Percentiles rank a stretch among this genome's conserved stretches.
phyloP scores from a whole-genome alignment of 2,888 invertebrate genomes.

The Tigriopus californicus region DNA sequence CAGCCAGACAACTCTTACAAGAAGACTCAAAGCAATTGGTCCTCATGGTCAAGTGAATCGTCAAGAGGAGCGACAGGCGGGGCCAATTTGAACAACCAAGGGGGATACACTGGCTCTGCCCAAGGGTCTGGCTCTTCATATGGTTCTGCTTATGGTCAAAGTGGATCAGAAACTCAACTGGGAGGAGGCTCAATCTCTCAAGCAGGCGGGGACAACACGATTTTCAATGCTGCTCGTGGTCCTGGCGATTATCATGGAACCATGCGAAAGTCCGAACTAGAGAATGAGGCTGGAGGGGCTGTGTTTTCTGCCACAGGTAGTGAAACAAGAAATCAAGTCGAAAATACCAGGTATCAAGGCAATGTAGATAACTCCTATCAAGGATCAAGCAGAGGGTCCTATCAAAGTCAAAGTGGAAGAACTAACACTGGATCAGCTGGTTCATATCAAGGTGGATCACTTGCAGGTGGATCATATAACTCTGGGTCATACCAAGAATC shows the following conservation, averaged over 20 bases:
- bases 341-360: slow-evolving; percentile 4
- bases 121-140: neutral
- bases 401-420: too few species aligned
- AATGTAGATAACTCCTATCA: neutral
- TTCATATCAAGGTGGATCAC: neutral
- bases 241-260: slow-evolving; percentile 13
- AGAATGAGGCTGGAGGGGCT: slow-evolving; percentile 10
- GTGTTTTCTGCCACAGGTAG: neutral
- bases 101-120: neutral
- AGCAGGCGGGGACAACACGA: neutral
- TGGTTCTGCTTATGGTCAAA: neutral
- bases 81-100: neutral
- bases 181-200: neutral
- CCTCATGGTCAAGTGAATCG: too few species aligned
- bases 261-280: slow-evolving; percentile 9
- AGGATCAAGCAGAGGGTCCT: too few species aligned
- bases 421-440: too few species aligned
- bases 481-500: neutral
- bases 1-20: too few species aligned
- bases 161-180: neutral
- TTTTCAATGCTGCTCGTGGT: slow-evolving; percentile 10
- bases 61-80: too few species aligned
- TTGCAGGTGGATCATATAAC: neutral
- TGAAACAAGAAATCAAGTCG: slow-evolving; percentile 8
- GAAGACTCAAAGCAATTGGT: too few species aligned